Percentiles rank a stretch among this genome's conserved stretches.
These are phyloP conservation scores for Glareola pratincola DNA, from an alignment of 2,113 vertebrate genomes.

Conservation along the genomic window DNA sequence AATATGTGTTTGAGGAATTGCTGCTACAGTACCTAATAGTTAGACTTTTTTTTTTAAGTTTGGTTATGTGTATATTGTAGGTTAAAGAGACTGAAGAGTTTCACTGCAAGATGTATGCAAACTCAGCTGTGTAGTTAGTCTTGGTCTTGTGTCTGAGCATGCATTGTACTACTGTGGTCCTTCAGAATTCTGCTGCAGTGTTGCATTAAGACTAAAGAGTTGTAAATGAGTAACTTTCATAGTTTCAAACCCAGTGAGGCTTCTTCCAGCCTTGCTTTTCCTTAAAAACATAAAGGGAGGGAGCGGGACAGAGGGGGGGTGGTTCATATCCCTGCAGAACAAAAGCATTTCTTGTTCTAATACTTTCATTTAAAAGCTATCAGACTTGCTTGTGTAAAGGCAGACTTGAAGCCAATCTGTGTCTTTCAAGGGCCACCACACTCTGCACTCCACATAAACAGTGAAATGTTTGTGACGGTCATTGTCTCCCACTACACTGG, in stretches of 20 bases:
- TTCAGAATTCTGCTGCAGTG: neutral
- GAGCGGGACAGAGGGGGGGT: too few relatives aligned
- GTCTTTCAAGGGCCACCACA: neutral
- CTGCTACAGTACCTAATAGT: neutral
- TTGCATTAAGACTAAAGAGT: neutral
- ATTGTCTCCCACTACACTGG: neutral
- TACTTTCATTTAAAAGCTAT: neutral
- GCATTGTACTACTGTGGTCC: neutral
- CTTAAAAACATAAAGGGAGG: neutral
- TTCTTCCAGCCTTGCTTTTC: neutral
- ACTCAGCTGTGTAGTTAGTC: neutral
- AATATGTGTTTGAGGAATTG: constrained; percentile 19
- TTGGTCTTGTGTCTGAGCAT: neutral
- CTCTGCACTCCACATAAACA: neutral
- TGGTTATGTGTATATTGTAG: neutral
- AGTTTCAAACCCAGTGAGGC: neutral
- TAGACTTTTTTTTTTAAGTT: neutral
- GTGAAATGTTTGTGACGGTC: neutral
- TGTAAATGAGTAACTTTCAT: neutral
- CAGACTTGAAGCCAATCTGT: neutral
- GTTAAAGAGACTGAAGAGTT: neutral
- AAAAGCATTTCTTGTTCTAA: neutral
- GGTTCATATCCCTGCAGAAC: neutral
- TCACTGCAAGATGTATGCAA: neutral
- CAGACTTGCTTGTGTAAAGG: neutral